Evolutionary conservation across 2,113 vertebrate genomes (phyloP), one percentile per base, ranked within the genome.

Genomic region (Salminus brasiliensis): DNA sequence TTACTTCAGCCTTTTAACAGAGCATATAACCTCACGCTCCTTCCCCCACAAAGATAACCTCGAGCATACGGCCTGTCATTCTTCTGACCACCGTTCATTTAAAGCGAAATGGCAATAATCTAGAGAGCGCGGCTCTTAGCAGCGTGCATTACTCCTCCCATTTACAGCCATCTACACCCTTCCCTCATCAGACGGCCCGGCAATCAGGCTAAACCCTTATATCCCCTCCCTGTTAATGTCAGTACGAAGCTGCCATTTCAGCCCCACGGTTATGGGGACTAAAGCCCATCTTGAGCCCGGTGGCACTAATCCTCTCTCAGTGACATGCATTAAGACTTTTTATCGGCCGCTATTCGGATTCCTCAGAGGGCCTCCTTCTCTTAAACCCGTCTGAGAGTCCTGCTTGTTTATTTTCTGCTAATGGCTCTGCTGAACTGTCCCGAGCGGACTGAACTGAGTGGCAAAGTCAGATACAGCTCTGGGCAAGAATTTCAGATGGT

Each of bases 261-360:
- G 47, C 68, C 74, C 16, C 53, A 36, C 23, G 0, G 8, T 77
- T 27, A 45, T 3, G 29, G 62, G 49, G 47, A 57, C 52, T 25
- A 77, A 71, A 75, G 29, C n/a, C 52, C 13, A 68, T 76, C 66
- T 74, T 69, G 41, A 71, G 30, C 55, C 29, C 52, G 72, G 71
- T 59, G 49, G 69, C 53, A 62, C 72, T 81, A 79, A 83, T 79
- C 79, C 79, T 59, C 75, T 76, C 82, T 76, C 69, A n/a, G 69
- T 49, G 73, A 72, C 62, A 57, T 47, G 77, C 53, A 74, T 81
- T 72, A 80, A 76, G 79, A 73, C 29, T 73, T 63, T 76, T 69
- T 77, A 78, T 73, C 23, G 21, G n/a, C 52, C 57, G 11, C 68
- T 67, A 25, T 43, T 21, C 30, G 32, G 30, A 74, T 57, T 59